These are phyloP conservation scores for Coptotermes formosanus DNA, from an alignment of 1,140 invertebrate species.

Conservation along the genomic window DNA sequence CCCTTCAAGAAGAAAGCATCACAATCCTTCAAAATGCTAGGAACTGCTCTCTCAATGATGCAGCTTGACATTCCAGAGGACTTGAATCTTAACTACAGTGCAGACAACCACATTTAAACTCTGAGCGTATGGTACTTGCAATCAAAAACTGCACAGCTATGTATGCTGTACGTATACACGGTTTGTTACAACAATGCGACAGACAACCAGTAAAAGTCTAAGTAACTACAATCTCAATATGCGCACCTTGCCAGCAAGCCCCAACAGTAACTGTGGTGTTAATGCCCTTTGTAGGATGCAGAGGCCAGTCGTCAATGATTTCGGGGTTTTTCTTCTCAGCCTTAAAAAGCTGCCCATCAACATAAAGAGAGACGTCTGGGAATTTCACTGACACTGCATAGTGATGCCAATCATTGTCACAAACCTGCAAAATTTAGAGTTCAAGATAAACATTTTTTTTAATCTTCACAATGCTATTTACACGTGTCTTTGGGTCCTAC, in stretches of 20 bases:
- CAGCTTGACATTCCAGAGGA: too few relatives aligned
- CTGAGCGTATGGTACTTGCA: too few relatives aligned
- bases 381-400: slow-evolving; percentile 91
- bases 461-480: neutral
- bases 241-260: slow-evolving; percentile 92
- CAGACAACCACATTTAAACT: too few relatives aligned
- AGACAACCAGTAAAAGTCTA: neutral
- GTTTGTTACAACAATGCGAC: neutral
- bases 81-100: too few relatives aligned
- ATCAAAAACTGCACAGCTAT: neutral
- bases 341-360: slow-evolving; percentile 85
- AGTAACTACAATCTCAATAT: neutral
- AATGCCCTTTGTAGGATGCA: slow-evolving; percentile 90
- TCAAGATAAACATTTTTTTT: neutral
- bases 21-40: too few relatives aligned
- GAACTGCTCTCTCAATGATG: too few relatives aligned
- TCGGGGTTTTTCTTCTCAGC: slow-evolving; percentile 86
- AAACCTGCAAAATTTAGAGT: slow-evolving; percentile 61
- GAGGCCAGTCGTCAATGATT: slow-evolving; percentile 99
- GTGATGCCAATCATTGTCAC: slow-evolving; percentile 98
- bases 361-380: slow-evolving; percentile 81
- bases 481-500: too few relatives aligned
- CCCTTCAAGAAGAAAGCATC: too few relatives aligned
- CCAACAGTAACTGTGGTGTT: slow-evolving; percentile 94
- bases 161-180: neutral